A percentile compares a stretch with the other conserved stretches of the same genome.
These are phyloP conservation scores for Epizoanthus scotinus DNA, from an alignment of 92 coral and sea anemone genomes.

Conservation along the genomic window DNA sequence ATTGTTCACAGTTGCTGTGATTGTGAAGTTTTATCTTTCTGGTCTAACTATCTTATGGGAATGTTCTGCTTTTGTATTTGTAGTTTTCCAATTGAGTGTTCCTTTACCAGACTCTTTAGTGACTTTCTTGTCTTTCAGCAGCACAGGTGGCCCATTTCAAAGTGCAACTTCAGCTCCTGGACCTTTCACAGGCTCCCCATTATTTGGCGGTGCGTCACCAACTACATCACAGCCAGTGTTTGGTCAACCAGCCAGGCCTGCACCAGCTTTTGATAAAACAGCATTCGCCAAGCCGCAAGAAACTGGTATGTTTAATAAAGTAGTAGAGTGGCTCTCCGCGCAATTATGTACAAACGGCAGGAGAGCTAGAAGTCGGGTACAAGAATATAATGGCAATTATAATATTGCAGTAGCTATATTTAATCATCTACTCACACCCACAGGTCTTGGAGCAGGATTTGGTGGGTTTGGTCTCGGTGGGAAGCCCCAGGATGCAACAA, in stretches of 20 bases:
- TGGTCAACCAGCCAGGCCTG: background rate
- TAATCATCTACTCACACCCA: background rate
- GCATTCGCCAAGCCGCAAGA: slow-evolving; percentile 25
- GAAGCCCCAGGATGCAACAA: slow-evolving; percentile 37
- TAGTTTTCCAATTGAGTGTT: no score
- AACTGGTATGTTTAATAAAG: slow-evolving; percentile 11
- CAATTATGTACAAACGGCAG: no score
- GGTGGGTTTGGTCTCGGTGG: slow-evolving; percentile 43
- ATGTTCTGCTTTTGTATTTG: no score
- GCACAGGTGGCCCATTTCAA: slow-evolving; percentile 10
- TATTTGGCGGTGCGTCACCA: slow-evolving; percentile 19
- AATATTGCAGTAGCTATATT: background rate
- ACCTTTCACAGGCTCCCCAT: slow-evolving; percentile 27
- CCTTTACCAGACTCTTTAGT: no score
- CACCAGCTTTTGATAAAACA: slow-evolving; percentile 28
- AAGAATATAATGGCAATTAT: no score
- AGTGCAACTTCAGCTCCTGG: slow-evolving; percentile 6
- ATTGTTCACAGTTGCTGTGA: no score
- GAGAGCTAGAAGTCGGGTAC: no score
- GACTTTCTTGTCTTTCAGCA: background rate
- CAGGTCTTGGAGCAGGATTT: slow-evolving; percentile 20
- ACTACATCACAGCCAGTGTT: slow-evolving; percentile 10
- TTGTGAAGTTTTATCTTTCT: no score
- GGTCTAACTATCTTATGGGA: no score
- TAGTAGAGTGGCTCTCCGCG: background rate